These are phyloP conservation scores for Hypomecis atomaria DNA, from an alignment of 2,888 invertebrate species.

Conservation along the genomic window DNA sequence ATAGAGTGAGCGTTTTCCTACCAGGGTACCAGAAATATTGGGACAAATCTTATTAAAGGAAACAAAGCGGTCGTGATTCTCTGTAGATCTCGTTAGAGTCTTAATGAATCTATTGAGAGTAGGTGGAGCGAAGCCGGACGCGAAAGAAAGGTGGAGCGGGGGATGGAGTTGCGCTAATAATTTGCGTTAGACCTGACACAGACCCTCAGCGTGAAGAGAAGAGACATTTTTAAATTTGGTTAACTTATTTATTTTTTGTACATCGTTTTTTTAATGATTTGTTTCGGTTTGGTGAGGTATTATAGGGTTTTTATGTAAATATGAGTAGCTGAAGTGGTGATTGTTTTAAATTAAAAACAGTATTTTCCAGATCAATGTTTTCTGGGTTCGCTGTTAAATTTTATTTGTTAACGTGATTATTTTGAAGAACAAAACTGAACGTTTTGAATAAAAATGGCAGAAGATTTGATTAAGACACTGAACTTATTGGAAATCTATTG, in stretches of 20 bases:
- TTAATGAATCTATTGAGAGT: constrained; percentile 84
- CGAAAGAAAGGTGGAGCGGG: constrained; percentile 64
- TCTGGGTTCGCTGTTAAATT: no score
- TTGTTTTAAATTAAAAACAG: no score
- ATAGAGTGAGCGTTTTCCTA: no score
- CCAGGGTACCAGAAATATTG: constrained; percentile 34
- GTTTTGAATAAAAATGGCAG: no score
- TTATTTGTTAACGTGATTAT: no score
- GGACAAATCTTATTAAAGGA: constrained; percentile 79
- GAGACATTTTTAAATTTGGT: background rate
- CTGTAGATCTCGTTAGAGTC: constrained; percentile 81
- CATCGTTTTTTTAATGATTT: background rate
- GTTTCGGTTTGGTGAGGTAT: background rate
- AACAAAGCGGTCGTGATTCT: constrained; percentile 80
- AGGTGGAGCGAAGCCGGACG: constrained; percentile 71
- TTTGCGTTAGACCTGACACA: constrained; percentile 66
- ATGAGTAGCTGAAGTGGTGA: no score
- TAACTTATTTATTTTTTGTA: background rate
- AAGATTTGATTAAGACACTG: no score
- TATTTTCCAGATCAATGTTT: no score
- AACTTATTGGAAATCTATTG: no score
- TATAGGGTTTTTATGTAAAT: no score
- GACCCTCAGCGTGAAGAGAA: constrained; percentile 35
- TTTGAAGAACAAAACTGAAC: no score
- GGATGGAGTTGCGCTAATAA: constrained; percentile 76